Percentiles rank a stretch among this genome's conserved stretches.
phyloP scores from a whole-genome alignment of 2,113 vertebrate genomes.

The Phyllostomus hastatus region DNA sequence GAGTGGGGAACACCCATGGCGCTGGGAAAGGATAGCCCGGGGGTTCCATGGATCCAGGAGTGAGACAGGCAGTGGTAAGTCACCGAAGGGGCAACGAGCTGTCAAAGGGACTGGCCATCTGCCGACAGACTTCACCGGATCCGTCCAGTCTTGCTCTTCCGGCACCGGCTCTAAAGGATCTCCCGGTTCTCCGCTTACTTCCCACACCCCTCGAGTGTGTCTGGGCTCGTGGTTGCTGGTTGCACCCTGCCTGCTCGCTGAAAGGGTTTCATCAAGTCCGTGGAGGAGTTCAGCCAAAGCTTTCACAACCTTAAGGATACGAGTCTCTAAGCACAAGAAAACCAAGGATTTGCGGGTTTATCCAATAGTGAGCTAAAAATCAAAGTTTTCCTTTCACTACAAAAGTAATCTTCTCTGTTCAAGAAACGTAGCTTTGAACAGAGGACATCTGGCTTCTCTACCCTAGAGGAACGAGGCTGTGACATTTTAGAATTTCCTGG shows the following conservation, averaged over 20 bases:
- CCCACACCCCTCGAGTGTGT: not conserved
- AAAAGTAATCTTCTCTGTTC: slow-evolving; percentile 4
- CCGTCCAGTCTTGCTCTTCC: not conserved
- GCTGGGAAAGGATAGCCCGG: not conserved
- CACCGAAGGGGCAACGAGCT: not conserved
- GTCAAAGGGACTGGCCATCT: not conserved
- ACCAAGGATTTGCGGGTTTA: not conserved
- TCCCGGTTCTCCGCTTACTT: not conserved
- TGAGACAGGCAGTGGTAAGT: not conserved
- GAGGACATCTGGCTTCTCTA: not conserved
- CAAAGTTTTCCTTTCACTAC: not conserved
- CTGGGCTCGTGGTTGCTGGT: not conserved
- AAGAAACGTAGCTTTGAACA: slow-evolving; percentile 17
- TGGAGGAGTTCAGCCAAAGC: not conserved
- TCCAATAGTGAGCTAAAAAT: not conserved
- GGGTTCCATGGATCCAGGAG: not conserved
- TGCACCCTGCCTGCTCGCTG: not conserved
- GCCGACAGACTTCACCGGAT: not conserved
- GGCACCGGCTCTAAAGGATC: not conserved
- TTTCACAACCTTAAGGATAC: not conserved
- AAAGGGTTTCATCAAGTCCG: not conserved
- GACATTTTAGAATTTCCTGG: slow-evolving; percentile 35
- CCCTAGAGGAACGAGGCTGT: not conserved
- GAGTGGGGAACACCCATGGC: not conserved
- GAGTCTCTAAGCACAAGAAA: not conserved